Evolutionary conservation across 2,888 invertebrate species (phyloP).

Genomic region (Sisyra terminalis): DNA sequence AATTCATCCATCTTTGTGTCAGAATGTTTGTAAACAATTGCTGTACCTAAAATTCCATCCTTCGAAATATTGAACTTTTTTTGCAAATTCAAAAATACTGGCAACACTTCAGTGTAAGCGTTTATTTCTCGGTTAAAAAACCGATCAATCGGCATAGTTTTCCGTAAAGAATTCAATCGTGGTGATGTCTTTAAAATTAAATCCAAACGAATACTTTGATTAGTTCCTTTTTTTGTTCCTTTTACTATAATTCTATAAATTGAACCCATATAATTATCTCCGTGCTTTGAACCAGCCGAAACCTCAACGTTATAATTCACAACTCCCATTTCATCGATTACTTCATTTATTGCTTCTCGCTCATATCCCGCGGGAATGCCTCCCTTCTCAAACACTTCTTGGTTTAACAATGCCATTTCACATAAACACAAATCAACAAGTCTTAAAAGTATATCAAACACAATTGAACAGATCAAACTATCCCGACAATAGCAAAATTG

Average conservation of each 20-base stretch:
- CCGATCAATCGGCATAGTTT: neutral
- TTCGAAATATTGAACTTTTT: constrained; percentile 7
- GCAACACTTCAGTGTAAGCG: constrained; percentile 10
- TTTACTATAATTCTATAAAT: constrained; percentile 13
- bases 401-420: too few species aligned
- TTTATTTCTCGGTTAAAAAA: constrained; percentile 5
- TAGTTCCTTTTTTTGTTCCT: constrained; percentile 6
- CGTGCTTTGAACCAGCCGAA: constrained; percentile 14
- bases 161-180: neutral
- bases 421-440: too few species aligned
- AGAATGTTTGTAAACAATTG: neutral
- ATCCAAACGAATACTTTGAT: constrained; percentile 8
- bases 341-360: constrained; percentile 5
- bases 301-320: constrained; percentile 11
- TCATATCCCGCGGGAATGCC: constrained; percentile 2
- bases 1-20: constrained; percentile 1
- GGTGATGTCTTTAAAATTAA: constrained; percentile 7
- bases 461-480: too few species aligned
- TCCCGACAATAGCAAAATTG: too few species aligned
- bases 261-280: constrained; percentile 19
- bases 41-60: neutral
- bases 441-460: too few species aligned
- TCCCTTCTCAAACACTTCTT: too few species aligned
- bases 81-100: constrained; percentile 10
- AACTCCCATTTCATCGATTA: constrained; percentile 10